phyloP scores from a whole-genome alignment of 2,113 vertebrate species.

The Sylvilagus bachmani region DNA sequence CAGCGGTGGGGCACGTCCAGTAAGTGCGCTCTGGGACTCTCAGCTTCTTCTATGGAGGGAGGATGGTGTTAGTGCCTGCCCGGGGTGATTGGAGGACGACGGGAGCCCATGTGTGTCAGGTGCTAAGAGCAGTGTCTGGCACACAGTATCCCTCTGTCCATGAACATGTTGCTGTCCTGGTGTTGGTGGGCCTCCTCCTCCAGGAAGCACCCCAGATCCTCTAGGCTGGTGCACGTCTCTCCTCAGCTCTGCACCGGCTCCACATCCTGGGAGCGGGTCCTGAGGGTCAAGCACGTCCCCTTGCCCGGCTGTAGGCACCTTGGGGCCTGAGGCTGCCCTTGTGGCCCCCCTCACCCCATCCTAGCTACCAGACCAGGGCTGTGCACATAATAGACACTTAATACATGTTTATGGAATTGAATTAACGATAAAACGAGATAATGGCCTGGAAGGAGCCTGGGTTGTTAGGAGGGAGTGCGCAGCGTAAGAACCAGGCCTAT shows the following conservation, averaged over 20 bases:
- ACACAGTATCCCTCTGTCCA: background rate
- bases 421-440: slow-evolving; percentile 85
- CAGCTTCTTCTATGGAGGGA: slow-evolving; percentile 20
- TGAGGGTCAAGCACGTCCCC: slow-evolving; percentile 25
- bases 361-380: slow-evolving; percentile 71
- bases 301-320: background rate
- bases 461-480: slow-evolving; percentile 82
- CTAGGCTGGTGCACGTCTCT: background rate
- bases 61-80: background rate
- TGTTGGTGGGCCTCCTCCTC: background rate
- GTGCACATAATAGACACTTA: slow-evolving; percentile 83
- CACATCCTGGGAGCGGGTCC: background rate
- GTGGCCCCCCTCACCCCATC: slow-evolving; percentile 35
- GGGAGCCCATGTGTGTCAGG: background rate
- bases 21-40: background rate
- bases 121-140: background rate
- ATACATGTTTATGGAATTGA: slow-evolving; percentile 86
- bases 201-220: background rate
- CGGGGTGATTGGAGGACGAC: background rate
- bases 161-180: fast-evolving
- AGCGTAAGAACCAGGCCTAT: slow-evolving; percentile 84
- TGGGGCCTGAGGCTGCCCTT: background rate
- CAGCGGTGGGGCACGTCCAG: background rate
- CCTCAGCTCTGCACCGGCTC: background rate
- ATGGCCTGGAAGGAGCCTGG: slow-evolving; percentile 83